A percentile compares a stretch with the other conserved stretches of the same genome.
These are phyloP conservation scores for Oreocharis arfaki DNA, from an alignment of 2,113 vertebrate species.

Conservation along the genomic window DNA sequence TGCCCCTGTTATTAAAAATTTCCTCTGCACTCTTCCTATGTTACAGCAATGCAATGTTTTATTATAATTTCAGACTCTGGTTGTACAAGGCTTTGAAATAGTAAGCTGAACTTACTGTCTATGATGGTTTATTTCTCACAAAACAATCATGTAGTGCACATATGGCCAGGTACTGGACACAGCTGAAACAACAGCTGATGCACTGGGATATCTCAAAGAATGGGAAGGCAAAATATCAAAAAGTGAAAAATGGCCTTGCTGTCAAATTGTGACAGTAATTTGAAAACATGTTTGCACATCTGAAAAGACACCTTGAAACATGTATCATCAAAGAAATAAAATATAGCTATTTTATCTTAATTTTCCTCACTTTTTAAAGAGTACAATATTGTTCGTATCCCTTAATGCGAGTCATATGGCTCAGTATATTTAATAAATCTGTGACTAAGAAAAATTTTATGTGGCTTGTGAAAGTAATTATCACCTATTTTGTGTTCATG, in stretches of 20 bases:
- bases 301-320: not conserved
- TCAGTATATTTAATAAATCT: not conserved
- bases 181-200: not conserved
- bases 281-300: not conserved
- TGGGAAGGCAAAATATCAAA: not conserved
- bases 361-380: not conserved
- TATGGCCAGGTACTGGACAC: not conserved
- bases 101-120: not conserved
- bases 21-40: not conserved
- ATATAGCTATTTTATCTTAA: not conserved
- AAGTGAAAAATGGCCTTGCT: not conserved
- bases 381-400: not conserved
- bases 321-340: not conserved
- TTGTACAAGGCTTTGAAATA: not conserved
- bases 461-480: not conserved
- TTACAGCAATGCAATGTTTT: not conserved
- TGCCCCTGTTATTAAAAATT: not conserved
- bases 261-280: not conserved
- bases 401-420: not conserved
- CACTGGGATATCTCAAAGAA: not conserved
- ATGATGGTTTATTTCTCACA: not conserved
- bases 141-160: not conserved
- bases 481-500: not conserved
- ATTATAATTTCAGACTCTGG: not conserved
- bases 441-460: not conserved